These are phyloP conservation scores for Mastacembelus armatus DNA, from an alignment of 2,797 vertebrate genomes.

Conservation along the genomic window DNA sequence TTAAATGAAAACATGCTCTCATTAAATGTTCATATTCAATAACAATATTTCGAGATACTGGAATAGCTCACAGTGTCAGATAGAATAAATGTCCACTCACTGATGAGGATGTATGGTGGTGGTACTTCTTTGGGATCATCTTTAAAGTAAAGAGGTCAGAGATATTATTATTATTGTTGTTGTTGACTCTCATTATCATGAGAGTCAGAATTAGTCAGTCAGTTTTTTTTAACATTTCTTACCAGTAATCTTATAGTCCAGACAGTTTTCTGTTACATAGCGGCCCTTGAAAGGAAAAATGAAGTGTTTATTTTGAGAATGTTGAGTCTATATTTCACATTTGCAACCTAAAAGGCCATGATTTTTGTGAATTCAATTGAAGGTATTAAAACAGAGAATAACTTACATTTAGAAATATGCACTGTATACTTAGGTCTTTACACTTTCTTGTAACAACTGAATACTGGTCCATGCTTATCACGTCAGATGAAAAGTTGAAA, in stretches of 20 bases:
- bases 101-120: rapidly evolving
- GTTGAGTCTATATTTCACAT: not conserved
- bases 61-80: not conserved
- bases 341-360: not conserved
- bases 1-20: slow-evolving; percentile 1
- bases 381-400: not conserved
- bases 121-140: not conserved
- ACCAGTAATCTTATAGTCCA: not conserved
- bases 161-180: not conserved
- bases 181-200: not conserved
- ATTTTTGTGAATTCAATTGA: not conserved
- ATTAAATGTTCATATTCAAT: not conserved
- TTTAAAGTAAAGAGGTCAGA: slow-evolving; percentile 5
- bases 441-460: slow-evolving; percentile 12
- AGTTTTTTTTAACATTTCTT: slow-evolving; percentile 6
- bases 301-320: not conserved
- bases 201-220: not conserved
- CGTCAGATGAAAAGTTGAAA: rapidly evolving
- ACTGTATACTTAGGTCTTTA: not conserved
- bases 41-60: not conserved
- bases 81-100: slow-evolving; percentile 7
- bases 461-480: rapidly evolving
- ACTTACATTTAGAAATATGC: not conserved
- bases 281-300: rapidly evolving
- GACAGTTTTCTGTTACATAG: rapidly evolving